These are phyloP conservation scores for Tragelaphus imberbis DNA, from an alignment of 2,113 vertebrate genomes.

Conservation along the genomic window DNA sequence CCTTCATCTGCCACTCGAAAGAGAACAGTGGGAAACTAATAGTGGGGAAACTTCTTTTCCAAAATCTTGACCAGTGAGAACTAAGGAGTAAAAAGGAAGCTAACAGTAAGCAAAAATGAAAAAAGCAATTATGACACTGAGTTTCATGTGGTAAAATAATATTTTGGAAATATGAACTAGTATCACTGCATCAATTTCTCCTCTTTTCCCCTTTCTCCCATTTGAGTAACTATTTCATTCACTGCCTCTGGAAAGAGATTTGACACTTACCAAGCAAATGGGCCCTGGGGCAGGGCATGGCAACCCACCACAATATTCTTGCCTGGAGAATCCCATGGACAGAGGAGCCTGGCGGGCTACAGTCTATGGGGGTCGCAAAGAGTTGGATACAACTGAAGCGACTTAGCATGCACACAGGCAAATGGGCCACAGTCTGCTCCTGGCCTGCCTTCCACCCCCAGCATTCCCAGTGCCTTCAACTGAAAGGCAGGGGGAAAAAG, in stretches of 20 bases:
- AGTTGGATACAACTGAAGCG: not conserved
- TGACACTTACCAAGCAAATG: not conserved
- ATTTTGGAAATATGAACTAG: not conserved
- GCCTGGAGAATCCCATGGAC: not conserved
- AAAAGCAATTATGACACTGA: not conserved
- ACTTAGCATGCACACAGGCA: not conserved
- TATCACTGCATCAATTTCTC: not conserved
- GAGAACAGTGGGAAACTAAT: not conserved
- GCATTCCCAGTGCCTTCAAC: not conserved
- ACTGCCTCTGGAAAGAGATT: not conserved
- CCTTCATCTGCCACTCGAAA: not conserved
- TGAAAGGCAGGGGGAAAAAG: not conserved
- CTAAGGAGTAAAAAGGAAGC: not conserved
- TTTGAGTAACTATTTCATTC: not conserved
- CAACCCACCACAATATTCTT: not conserved
- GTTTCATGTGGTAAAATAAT: not conserved
- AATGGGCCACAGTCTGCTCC: not conserved
- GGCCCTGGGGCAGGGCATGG: not conserved
- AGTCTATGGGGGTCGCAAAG: accelerated
- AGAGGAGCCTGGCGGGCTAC: not conserved
- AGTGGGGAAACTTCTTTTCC: not conserved
- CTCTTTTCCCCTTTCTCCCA: not conserved
- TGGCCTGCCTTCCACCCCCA: not conserved
- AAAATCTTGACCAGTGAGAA: not conserved
- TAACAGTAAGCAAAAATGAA: not conserved